Evolutionary conservation across 92 coral and sea anemone genomes (phyloP), one percentile per base, ranked within the genome.

Genomic region (Epizoanthus illoricatus): DNA sequence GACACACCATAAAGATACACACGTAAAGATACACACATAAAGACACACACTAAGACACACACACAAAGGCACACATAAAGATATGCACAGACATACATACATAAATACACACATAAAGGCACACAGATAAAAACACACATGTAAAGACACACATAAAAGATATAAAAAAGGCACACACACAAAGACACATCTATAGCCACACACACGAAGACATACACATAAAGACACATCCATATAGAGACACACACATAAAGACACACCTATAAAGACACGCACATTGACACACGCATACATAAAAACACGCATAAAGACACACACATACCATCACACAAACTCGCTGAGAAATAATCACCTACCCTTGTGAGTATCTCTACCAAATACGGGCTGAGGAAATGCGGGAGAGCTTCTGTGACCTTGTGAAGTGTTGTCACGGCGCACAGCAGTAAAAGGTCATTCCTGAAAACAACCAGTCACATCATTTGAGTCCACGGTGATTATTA

Each of bases 361-460:
- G 80, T 24, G 7, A 96, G 79, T 5, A 96, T 86, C 60, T 88
- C 88, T 39, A 76, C 90, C 56, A 96, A 85, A 62, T 93, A 93
- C 18, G 98, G 98, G 79, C 99, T 96, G 23, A 96, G 85, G 80
- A 96, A 96, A 78, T 93, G 86, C 36, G 99, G 98, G 12, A 96
- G 81, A 16, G 93, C 75, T 75, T 87, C 89, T 20, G 90, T 68
- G 62, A 90, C 90, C 73, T 93, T 96, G 81, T 85, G 92, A 18
- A 96, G 45, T 9, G 97, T 83, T 0, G 94, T 95, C 47, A 91
- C 89, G 39, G 91, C 87, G 81, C 96, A 93, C 74, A 93, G 85
- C 58, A 91, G 56, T 65, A 96, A 71, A 23, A 91, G 64, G 56
- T 73, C 89, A 84, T 81, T 91, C 79, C 99, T 89, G 78, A 59